Base-by-base conservation (phyloP, 2,797 vertebrate genomes). In the Limosa lapponica region DNA sequence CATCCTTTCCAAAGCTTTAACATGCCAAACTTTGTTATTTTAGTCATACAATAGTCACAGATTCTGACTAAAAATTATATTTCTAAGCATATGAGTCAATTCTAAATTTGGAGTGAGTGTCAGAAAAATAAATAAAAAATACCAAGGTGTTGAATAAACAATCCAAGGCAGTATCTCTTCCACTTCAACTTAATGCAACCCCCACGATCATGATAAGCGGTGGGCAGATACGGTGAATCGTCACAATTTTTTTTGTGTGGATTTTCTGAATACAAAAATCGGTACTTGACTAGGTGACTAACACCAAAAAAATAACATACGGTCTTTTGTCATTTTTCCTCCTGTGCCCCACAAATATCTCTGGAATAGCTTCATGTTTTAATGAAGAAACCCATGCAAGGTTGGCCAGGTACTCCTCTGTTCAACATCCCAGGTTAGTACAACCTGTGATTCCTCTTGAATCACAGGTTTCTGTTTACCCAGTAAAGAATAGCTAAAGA, bases 381-480 rank as follows among this genome's bases (percentile, higher is more conserved):
- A 44, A 19, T 16, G 36, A 58, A 64, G 16, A 82, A 48, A n/a
- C 1, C 1, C 3, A 5, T 48, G 6, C 1, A 1, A n/a, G 6
- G 4, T 8, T 34, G 9, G 8, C 3, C 22, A 44, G 8, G 8
- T 64, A 51, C 17, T 79, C 5, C 11, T 16, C 32, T 44, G 23
- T 37, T 44, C 10, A 37, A 36, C 2, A 7, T 22, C 11, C 8
- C 24, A 46, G 19, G 19, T 54, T 19, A 72, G 34, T 19, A 48
- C 4, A 44, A 23, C 4, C 55, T 57, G 55, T 57, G 55, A 57
- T 34, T 57, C n/a, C 20, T 34, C 20, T 57, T 34, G 4, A 30
- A 62, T 20, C 13, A 25, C 1, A 22, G 28, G 5, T 41, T 83
- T 83, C 32, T 80, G 1, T 36, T 71, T 51, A 59, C 15, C 5